These are phyloP conservation scores for Perdix hodgsoniae DNA, from an alignment of 2,797 vertebrate genomes.

Conservation along the genomic window DNA sequence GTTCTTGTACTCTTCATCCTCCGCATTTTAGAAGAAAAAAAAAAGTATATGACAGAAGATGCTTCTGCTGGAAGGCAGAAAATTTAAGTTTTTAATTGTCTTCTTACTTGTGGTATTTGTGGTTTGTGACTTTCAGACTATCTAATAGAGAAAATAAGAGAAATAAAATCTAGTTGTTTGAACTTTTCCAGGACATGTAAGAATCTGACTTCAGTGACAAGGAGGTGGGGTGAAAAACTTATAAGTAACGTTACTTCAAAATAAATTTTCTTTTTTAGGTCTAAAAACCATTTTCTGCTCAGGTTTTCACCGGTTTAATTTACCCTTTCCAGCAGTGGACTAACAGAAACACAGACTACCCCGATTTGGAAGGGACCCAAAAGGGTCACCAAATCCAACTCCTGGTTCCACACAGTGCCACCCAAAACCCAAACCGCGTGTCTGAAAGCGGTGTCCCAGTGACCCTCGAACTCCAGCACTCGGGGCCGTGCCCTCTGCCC, in stretches of 20 bases:
- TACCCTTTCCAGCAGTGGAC: not conserved
- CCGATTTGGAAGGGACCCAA: not conserved
- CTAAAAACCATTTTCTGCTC: not conserved
- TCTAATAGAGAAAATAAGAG: not conserved
- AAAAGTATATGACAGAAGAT: not conserved
- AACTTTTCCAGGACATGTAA: not conserved
- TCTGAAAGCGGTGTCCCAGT: not conserved
- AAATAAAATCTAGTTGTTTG: not conserved
- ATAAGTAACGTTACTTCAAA: not conserved
- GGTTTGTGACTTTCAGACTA: not conserved
- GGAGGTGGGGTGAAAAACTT: not conserved
- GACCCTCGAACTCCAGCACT: not conserved
- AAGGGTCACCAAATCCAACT: not conserved
- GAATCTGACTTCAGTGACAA: not conserved
- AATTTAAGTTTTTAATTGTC: constrained; percentile 16
- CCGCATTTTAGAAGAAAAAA: not conserved
- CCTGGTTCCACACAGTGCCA: not conserved
- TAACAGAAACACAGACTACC: not conserved
- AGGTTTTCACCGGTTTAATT: not conserved
- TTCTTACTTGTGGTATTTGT: not conserved
- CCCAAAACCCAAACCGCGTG: not conserved
- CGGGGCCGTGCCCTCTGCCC: too few species aligned
- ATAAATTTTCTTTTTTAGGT: not conserved
- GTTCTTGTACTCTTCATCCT: constrained; percentile 16
- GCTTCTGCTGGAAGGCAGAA: not conserved